phyloP scores from a whole-genome alignment of 1,140 invertebrate genomes.

The Centruroides sculpturatus region DNA sequence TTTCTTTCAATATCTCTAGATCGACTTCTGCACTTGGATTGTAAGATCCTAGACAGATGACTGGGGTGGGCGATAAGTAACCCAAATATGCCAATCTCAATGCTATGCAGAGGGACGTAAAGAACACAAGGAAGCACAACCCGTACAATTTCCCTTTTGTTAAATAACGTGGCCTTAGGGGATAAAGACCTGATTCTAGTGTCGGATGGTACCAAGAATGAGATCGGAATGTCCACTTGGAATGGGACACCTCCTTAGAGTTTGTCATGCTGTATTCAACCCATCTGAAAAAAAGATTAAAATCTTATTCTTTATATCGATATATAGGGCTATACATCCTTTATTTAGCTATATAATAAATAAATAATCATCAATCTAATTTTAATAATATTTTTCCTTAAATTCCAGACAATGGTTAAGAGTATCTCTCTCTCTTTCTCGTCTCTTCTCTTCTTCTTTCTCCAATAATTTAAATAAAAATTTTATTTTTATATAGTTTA shows the following conservation, averaged over 20 bases:
- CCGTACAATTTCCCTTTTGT: conserved; percentile 12
- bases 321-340: too few species aligned
- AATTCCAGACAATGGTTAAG: too few species aligned
- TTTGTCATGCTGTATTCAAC: conserved; percentile 10
- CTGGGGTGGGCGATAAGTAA: not conserved
- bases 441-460: too few species aligned
- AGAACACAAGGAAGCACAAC: conserved; percentile 10
- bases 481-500: too few species aligned
- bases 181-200: not conserved
- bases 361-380: too few species aligned
- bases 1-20: conserved; percentile 7
- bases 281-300: too few species aligned
- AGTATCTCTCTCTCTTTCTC: too few species aligned
- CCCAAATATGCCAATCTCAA: conserved; percentile 12
- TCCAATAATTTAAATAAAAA: too few species aligned
- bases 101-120: conserved; percentile 10
- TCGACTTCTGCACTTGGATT: conserved; percentile 1
- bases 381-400: too few species aligned
- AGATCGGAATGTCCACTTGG: conserved; percentile 1
- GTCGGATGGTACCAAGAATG: conserved; percentile 4
- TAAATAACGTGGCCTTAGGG: not conserved
- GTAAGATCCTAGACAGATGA: conserved; percentile 10
- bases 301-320: too few species aligned
- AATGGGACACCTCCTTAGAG: conserved; percentile 10
- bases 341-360: too few species aligned